These are phyloP conservation scores for Junonia oenone DNA, from an alignment of 2,888 invertebrate species.

Conservation along the genomic window DNA sequence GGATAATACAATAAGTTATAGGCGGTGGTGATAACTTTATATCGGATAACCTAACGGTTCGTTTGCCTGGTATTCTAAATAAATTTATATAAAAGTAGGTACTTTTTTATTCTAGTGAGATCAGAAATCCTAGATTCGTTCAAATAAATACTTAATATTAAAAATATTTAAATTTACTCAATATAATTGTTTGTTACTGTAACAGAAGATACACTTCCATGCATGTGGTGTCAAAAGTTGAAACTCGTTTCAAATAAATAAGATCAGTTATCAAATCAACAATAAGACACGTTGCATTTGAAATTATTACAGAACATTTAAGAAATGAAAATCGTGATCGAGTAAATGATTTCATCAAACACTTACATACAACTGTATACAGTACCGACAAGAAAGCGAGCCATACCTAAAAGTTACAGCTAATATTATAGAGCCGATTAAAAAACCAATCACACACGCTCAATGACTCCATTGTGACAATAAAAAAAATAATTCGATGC, in stretches of 20 bases:
- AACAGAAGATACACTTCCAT: no score
- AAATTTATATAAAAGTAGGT: no score
- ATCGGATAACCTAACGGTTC: no score
- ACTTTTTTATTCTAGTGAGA: no score
- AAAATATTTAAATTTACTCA: no score
- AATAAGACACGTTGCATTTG: not conserved
- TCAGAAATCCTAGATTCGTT: no score
- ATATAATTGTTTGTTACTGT: no score
- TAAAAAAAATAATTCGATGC: constrained; percentile 38
- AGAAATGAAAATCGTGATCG: not conserved
- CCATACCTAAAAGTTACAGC: not conserved
- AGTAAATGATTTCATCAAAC: not conserved
- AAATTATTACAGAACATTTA: not conserved
- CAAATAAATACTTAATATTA: no score
- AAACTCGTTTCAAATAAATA: not conserved
- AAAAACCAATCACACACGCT: constrained; percentile 42
- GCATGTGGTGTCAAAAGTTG: no score
- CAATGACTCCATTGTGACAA: constrained; percentile 38
- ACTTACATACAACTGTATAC: not conserved
- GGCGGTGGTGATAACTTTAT: no score
- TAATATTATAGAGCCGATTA: not conserved
- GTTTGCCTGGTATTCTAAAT: no score
- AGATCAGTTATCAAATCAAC: not conserved
- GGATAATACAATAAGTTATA: no score
- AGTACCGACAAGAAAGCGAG: not conserved